phyloP scores from a whole-genome alignment of 2,113 vertebrate species.

The Paedocypris sp. region DNA sequence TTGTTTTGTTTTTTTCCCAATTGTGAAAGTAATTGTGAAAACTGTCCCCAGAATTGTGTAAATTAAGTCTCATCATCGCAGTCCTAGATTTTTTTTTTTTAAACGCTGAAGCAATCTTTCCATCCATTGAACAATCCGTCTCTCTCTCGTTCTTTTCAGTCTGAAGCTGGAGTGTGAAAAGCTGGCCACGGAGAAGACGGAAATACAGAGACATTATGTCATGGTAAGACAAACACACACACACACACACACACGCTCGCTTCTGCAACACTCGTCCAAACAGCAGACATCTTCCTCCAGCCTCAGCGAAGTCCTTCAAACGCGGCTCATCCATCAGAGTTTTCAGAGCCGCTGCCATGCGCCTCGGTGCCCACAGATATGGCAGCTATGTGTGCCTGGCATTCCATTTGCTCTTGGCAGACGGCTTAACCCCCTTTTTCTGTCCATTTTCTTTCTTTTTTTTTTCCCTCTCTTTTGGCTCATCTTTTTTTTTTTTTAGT shows the following conservation, averaged over 20 bases:
- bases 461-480: constrained; percentile 21
- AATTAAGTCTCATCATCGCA: no score
- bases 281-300: constrained; percentile 13
- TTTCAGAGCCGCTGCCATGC: constrained; percentile 1
- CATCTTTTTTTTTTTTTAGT: constrained; percentile 60
- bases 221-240: constrained; percentile 67
- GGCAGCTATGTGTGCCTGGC: constrained; percentile 6
- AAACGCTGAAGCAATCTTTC: constrained; percentile 5
- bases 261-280: constrained; percentile 26
- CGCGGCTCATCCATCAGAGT: neutral
- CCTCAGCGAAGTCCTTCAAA: constrained; percentile 8
- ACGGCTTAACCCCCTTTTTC: constrained; percentile 11
- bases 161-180: constrained; percentile 90
- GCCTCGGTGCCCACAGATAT: constrained; percentile 15
- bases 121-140: neutral
- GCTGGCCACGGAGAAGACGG: constrained; percentile 84
- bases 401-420: constrained; percentile 24
- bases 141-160: constrained; percentile 50
- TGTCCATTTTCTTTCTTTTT: neutral
- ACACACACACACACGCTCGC: neutral
- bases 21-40: no score
- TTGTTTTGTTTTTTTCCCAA: no score
- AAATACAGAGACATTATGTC: constrained; percentile 90
- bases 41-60: no score
- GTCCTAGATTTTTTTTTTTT: no score